Conservation (phyloP, 37 sponge, comb jelly and placozoan species). For the Crambe crambe region DNA sequence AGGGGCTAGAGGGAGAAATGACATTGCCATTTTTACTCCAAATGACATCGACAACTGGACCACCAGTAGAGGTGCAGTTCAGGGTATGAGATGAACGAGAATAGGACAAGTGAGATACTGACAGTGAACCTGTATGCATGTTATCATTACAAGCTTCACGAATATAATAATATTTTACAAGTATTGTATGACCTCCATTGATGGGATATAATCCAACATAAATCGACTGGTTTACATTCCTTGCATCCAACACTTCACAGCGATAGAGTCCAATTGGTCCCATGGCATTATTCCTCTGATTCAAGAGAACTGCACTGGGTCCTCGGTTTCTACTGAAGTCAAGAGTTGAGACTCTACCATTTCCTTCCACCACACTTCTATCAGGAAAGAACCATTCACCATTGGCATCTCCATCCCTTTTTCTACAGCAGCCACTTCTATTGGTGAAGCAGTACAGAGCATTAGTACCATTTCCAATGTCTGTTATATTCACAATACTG, state of each 20-base stretch:
- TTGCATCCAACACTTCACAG: slow-evolving; percentile 15
- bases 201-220: slow-evolving; percentile 22
- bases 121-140: neutral
- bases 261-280: slow-evolving; percentile 9
- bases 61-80: slow-evolving; percentile 38
- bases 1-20: neutral
- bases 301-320: neutral
- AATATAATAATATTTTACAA: neutral
- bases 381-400: slow-evolving; percentile 7
- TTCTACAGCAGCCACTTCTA: neutral
- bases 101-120: neutral
- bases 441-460: slow-evolving; percentile 24
- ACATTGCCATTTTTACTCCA: neutral
- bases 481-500: slow-evolving; percentile 20
- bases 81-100: neutral
- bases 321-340: neutral
- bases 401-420: neutral
- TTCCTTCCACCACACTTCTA: neutral
- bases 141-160: neutral
- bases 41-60: slow-evolving; percentile 10
- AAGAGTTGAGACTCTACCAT: neutral
- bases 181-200: neutral
- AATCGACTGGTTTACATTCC: neutral
- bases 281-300: neutral
- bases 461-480: neutral